Base-by-base conservation (phyloP, 2,113 vertebrate genomes). In the Diglossa brunneiventris region DNA sequence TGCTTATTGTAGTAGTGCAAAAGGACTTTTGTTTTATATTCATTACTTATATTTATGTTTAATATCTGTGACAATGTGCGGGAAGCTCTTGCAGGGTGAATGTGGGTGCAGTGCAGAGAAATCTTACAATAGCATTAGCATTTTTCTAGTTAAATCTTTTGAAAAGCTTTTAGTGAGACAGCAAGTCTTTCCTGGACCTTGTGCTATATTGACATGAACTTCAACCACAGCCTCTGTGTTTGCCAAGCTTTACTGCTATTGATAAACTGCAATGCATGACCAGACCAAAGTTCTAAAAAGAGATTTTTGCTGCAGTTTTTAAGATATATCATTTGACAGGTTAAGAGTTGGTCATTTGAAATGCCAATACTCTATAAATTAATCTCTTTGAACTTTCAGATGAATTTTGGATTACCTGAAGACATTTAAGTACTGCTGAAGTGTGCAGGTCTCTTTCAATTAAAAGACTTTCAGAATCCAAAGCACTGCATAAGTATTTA, bases 61-160 rank as follows among this genome's bases (percentile, higher is more conserved):
- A 77, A 56, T 77, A 70, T 61, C 50, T 73, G 26, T 50, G 50
- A 78, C 35, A 55, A n/a, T 5, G 22, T 64, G 15, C 0, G 0
- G 70, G 58, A 87, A 87, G 53, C 8, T 78, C 56, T 87, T 84
- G 30, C 28, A 59, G 50, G 42, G 53, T 66, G 73, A 91, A 41
- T 30, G 21, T 68, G 56, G 52, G 27, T 53, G 35, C 74, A 78
- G 49, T 30, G 46, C 58, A 90, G 72, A 77, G 67, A 46, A 77
- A 66, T 28, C 27, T 76, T 62, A 42, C 18, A 62, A 26, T 11
- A 73, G 63, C 47, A 56, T 63, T 82, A 87, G 4, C n/a, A 49
- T 62, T 89, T 92, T 89, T 69, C 59, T 33, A 63, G 49, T 83
- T 92, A 90, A 94, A 92, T 91, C 86, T 89, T 92, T 74, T 55